phyloP scores from a whole-genome alignment of 2,888 invertebrate genomes.

The Nasonia oneida region DNA sequence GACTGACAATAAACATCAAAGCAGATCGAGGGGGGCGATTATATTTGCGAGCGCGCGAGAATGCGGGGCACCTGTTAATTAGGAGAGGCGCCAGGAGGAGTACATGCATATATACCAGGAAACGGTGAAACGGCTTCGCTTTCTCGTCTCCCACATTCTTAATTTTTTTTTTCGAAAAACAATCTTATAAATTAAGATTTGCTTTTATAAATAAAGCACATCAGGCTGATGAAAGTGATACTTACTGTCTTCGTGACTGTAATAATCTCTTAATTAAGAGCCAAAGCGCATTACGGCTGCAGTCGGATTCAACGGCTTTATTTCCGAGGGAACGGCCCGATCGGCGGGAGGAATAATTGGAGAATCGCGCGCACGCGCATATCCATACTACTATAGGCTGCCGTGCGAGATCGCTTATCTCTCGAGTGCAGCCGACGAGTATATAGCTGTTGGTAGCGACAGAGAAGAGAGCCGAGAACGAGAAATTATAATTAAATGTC shows the following conservation, averaged over 20 bases:
- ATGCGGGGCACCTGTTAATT: constrained; percentile 59
- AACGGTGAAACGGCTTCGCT: constrained; percentile 46
- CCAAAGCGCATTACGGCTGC: not conserved
- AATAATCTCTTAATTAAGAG: constrained; percentile 53
- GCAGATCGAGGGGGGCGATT: constrained; percentile 46
- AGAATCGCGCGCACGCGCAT: constrained; percentile 6
- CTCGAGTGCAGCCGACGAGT: not conserved
- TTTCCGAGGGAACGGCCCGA: constrained; percentile 41
- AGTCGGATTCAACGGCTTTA: constrained; percentile 3
- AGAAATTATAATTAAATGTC: constrained; percentile 58
- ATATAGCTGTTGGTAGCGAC: constrained; percentile 4
- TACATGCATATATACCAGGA: constrained; percentile 33
- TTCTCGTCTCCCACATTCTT: not conserved
- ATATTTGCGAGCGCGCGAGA: constrained; percentile 24
- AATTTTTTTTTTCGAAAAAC: not conserved
- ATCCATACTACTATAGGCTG: not conserved
- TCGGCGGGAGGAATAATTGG: constrained; percentile 45
- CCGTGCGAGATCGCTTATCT: constrained; percentile 52
- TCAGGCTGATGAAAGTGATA: not conserved
- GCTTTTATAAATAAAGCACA: not conserved
- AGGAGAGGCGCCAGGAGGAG: constrained; percentile 18
- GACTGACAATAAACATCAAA: constrained; percentile 61
- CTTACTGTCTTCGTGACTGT: constrained; percentile 22
- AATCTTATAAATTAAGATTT: not conserved
- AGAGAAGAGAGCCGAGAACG: constrained; percentile 34